These are phyloP conservation scores for Pyrocoelia pectoralis DNA, from an alignment of 2,888 invertebrate species.

Conservation along the genomic window DNA sequence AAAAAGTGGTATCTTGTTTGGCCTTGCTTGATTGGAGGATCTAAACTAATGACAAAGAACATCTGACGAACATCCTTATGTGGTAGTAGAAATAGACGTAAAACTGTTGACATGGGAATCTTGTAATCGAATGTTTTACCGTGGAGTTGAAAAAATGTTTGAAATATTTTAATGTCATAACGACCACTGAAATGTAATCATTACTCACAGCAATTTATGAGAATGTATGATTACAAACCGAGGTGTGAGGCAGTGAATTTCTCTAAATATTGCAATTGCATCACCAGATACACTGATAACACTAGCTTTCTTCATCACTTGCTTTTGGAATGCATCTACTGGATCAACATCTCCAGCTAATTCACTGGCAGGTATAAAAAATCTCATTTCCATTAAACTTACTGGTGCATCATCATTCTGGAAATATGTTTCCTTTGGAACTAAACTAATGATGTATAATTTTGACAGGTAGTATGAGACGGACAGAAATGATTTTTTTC, in stretches of 20 bases:
- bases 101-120: constrained; percentile 96
- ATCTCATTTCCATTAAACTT: constrained; percentile 96
- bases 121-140: constrained; percentile 99
- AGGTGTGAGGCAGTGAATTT: constrained; percentile 97
- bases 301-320: constrained; percentile 96
- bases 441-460: too few relatives aligned
- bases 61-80: constrained; percentile 98
- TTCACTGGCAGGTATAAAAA: constrained; percentile 94
- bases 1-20: constrained; percentile 98
- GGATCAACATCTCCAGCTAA: constrained; percentile 87
- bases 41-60: constrained; percentile 97
- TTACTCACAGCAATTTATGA: background rate
- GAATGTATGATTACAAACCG: constrained; percentile 69
- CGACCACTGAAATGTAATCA: constrained; percentile 81
- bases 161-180: constrained; percentile 95
- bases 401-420: constrained; percentile 98
- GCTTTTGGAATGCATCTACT: constrained; percentile 96
- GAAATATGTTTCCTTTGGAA: constrained; percentile 51
- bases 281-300: constrained; percentile 98
- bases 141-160: constrained; percentile 89
- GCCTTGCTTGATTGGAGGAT: constrained; percentile 99
- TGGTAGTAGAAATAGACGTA: constrained; percentile 92
- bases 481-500: too few relatives aligned
- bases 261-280: constrained; percentile 95
- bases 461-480: too few relatives aligned